A percentile compares a stretch with the other conserved stretches of the same genome.
phyloP scores from a whole-genome alignment of 2,113 vertebrate species.

The Carollia perspicillata region DNA sequence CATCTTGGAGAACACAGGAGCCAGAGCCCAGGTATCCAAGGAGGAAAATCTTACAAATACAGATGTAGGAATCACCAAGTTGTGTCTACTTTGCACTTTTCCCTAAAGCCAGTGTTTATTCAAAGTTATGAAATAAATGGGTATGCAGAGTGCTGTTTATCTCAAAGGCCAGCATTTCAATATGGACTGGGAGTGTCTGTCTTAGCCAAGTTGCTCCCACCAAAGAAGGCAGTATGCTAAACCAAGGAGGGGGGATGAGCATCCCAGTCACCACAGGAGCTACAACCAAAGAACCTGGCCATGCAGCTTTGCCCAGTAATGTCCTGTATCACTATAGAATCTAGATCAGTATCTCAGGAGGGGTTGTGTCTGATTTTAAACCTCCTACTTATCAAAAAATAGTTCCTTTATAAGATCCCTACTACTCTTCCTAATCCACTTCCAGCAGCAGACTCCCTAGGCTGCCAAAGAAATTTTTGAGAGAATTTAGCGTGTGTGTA shows the following conservation, averaged over 20 bases:
- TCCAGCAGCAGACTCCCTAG: neutral
- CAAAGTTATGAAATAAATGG: neutral
- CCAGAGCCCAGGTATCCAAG: too few relatives aligned
- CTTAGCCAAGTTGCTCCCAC: neutral
- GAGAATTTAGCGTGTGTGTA: neutral
- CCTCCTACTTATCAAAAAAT: neutral
- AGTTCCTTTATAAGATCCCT: neutral
- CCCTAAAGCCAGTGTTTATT: neutral
- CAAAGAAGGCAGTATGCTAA: neutral
- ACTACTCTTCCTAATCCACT: neutral
- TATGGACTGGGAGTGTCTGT: neutral
- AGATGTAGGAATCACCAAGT: neutral
- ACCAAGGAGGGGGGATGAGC: neutral
- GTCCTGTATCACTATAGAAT: neutral
- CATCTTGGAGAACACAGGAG: neutral
- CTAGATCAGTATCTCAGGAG: neutral
- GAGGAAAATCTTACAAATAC: neutral
- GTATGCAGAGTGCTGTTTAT: neutral
- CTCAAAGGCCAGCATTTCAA: neutral
- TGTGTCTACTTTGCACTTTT: neutral
- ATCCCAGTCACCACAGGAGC: fast-evolving
- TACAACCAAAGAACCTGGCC: neutral
- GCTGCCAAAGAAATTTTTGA: neutral
- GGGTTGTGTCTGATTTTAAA: neutral
- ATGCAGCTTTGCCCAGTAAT: neutral